Evolutionary conservation across 37 sponge, comb jelly and placozoan species (phyloP).

Genomic region (Corticium candelabrum): DNA sequence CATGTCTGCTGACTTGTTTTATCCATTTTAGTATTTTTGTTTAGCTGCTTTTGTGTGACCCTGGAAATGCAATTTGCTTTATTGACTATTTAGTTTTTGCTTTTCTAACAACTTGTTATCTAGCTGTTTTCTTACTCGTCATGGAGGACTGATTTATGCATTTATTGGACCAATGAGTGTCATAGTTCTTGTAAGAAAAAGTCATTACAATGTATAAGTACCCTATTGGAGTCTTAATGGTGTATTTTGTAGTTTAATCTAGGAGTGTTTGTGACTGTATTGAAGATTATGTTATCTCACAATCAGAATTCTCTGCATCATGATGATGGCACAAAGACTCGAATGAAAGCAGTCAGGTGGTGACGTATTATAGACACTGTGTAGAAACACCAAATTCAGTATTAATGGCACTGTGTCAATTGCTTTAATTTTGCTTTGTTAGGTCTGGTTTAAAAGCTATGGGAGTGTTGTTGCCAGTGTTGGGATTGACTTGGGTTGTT

Average conservation of each 20-base stretch:
- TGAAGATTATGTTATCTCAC: no score
- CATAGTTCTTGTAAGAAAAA: not conserved
- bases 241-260: no score
- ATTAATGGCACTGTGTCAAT: not conserved
- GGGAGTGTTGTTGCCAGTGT: not conserved
- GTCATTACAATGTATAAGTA: no score
- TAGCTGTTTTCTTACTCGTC: not conserved
- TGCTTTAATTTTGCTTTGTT: not conserved
- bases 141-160: not conserved
- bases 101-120: not conserved
- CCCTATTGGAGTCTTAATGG: no score
- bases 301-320: no score
- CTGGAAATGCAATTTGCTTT: not conserved
- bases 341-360: no score
- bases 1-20: no score
- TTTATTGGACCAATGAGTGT: conserved; percentile 8
- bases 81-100: not conserved
- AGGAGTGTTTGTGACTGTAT: no score
- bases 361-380: no score
- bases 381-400: no score
- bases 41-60: not conserved
- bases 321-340: no score
- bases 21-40: not conserved
- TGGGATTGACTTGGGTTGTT: conserved; percentile 18
- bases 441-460: conserved; percentile 10